These are phyloP conservation scores for Halcyon badia DNA, from an alignment of 2,797 vertebrate species.

Conservation along the genomic window DNA sequence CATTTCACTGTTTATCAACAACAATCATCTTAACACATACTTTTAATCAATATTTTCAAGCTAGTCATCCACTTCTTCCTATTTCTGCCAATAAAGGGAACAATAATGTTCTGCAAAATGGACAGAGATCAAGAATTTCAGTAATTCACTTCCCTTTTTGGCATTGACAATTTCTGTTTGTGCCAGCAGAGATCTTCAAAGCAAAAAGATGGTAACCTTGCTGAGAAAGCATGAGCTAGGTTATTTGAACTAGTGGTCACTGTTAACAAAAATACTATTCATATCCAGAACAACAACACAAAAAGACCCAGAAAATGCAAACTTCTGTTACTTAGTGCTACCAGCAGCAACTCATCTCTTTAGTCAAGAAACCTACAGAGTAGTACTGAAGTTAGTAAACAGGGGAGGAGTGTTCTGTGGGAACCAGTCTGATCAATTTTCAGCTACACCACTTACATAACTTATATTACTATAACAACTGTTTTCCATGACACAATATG, in stretches of 20 bases:
- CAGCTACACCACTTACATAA: background rate
- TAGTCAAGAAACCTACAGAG: background rate
- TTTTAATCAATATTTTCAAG: conserved; percentile 36
- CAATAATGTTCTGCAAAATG: conserved; percentile 4
- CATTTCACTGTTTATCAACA: conserved; percentile 22
- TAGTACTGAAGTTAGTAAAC: background rate
- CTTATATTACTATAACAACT: no score
- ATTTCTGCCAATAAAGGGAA: conserved; percentile 32
- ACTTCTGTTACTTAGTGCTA: background rate
- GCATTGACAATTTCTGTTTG: background rate
- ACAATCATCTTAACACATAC: background rate
- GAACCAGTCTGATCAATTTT: background rate
- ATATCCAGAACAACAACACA: background rate
- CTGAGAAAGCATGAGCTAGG: background rate
- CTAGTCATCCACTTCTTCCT: background rate
- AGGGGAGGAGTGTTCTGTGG: background rate
- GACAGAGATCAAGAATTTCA: conserved; percentile 32
- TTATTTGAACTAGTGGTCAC: background rate
- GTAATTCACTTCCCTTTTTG: background rate
- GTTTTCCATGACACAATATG: background rate
- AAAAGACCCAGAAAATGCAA: background rate
- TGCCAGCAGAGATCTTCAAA: conserved; percentile 19
- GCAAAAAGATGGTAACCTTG: background rate
- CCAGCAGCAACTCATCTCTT: background rate
- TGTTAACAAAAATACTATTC: background rate